These are phyloP conservation scores for Microcaecilia unicolor DNA, from an alignment of 2,797 vertebrate species.

Conservation along the genomic window DNA sequence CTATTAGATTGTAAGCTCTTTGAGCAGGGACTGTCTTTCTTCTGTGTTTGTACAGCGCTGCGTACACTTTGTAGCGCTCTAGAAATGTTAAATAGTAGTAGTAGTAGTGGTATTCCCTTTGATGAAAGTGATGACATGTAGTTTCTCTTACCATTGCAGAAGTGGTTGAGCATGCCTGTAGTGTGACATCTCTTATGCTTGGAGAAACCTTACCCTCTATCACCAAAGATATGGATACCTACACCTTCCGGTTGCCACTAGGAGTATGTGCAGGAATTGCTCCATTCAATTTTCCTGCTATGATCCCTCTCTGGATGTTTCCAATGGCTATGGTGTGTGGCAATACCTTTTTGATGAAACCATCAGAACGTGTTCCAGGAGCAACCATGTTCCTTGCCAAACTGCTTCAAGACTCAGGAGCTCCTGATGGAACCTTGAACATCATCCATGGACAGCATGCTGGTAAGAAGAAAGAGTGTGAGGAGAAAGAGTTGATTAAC, in stretches of 20 bases:
- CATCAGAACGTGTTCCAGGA: slow-evolving; percentile 84
- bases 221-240: slow-evolving; percentile 94
- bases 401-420: slow-evolving; percentile 86
- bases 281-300: slow-evolving; percentile 93
- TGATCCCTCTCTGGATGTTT: slow-evolving; percentile 98
- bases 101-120: too few relatives aligned
- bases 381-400: slow-evolving; percentile 85
- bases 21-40: too few relatives aligned
- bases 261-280: slow-evolving; percentile 89
- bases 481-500: too few relatives aligned
- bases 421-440: slow-evolving; percentile 85
- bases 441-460: slow-evolving; percentile 88
- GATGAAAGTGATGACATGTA: too few relatives aligned
- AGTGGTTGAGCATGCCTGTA: slow-evolving; percentile 92
- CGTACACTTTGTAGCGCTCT: too few relatives aligned
- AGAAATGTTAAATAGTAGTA: too few relatives aligned
- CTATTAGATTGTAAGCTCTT: too few relatives aligned
- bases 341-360: slow-evolving; percentile 91
- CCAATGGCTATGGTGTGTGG: slow-evolving; percentile 91
- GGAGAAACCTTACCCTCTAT: slow-evolving; percentile 91
- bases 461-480: too few relatives aligned
- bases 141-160: too few relatives aligned
- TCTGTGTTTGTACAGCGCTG: too few relatives aligned
- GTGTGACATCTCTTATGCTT: slow-evolving; percentile 86
- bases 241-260: slow-evolving; percentile 79